Evolutionary conservation across 2,797 vertebrate species (phyloP).

Genomic region (Anas georgica): DNA sequence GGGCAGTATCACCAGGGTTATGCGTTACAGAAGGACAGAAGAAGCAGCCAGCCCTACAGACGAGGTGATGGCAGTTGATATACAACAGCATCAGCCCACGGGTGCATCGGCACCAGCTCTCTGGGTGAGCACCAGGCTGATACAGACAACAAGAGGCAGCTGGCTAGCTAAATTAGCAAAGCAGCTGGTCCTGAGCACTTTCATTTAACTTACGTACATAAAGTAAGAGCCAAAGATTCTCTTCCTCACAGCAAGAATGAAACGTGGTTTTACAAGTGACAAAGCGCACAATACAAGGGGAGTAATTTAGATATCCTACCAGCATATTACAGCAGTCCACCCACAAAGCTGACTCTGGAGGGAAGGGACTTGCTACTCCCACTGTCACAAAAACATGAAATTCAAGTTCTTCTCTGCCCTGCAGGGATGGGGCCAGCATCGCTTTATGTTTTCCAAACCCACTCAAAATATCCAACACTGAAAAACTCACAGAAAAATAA

Average conservation of each 20-base stretch:
- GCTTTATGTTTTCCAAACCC: accelerated
- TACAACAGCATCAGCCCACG: background rate
- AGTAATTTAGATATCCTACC: background rate
- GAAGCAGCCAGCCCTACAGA: background rate
- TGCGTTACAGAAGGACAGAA: background rate
- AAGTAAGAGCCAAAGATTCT: background rate
- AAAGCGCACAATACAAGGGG: background rate
- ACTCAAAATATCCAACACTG: background rate
- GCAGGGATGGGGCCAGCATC: background rate
- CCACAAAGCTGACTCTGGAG: background rate
- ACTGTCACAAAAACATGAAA: background rate
- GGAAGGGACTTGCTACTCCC: background rate
- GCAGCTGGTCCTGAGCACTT: background rate
- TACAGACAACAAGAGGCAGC: background rate
- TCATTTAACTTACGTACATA: background rate
- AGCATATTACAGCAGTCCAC: background rate
- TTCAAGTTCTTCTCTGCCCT: background rate
- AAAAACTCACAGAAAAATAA: background rate
- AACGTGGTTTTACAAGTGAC: background rate
- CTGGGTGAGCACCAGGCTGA: background rate
- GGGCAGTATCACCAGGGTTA: background rate
- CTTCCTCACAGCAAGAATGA: background rate
- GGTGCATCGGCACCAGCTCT: background rate
- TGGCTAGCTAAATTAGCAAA: background rate
- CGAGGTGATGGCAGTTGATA: background rate